Evolutionary conservation across 2,113 vertebrate species (phyloP).

Genomic region (Eulemur macaco): DNA sequence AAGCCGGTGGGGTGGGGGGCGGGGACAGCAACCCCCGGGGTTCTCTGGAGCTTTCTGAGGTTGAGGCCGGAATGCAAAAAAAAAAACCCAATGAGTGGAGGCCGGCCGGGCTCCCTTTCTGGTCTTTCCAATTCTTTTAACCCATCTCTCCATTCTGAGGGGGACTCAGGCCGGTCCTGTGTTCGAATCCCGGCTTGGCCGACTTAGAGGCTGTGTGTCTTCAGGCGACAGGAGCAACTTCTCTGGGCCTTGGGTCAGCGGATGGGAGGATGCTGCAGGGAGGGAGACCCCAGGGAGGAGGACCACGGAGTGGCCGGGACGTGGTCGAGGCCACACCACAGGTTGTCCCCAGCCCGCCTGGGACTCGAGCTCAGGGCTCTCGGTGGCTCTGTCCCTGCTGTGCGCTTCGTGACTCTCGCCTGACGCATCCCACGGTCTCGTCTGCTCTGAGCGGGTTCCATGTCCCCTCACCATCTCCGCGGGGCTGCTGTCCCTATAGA

Average conservation of each 20-base stretch:
- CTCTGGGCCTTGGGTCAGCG: not conserved
- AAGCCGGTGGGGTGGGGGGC: not conserved
- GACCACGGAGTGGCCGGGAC: not conserved
- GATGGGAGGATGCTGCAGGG: not conserved
- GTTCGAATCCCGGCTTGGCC: not conserved
- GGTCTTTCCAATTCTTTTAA: not conserved
- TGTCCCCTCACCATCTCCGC: not conserved
- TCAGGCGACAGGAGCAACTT: fast-evolving
- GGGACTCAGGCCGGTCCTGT: not conserved
- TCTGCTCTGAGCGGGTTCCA: not conserved
- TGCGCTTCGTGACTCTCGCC: not conserved
- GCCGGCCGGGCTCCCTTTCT: not conserved
- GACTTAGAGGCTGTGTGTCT: not conserved
- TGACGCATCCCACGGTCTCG: fast-evolving
- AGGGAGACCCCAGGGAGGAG: not conserved
- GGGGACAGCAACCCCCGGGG: not conserved
- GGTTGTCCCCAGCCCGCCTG: not conserved
- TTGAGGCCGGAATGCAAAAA: no score
- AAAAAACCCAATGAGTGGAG: not conserved
- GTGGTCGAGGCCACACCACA: not conserved
- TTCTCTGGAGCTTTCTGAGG: not conserved
- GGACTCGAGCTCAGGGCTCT: not conserved
- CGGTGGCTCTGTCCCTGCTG: not conserved
- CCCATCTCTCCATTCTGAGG: not conserved
- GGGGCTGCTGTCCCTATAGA: not conserved